Percentiles rank a stretch among this genome's conserved stretches.
Conservation (phyloP, 2,113 vertebrate species). For the Thamnophis sirtalis region DNA sequence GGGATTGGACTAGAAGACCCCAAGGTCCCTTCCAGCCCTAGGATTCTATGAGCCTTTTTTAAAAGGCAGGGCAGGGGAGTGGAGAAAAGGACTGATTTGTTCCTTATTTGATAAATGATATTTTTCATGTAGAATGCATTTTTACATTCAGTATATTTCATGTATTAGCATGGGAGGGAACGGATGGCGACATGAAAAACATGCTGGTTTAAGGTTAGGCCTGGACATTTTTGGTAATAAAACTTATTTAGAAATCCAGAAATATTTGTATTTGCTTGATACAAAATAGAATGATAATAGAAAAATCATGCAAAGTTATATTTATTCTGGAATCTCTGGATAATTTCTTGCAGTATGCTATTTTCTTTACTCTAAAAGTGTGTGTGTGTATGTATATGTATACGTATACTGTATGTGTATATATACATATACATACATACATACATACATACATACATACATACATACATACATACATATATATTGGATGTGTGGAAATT, state of each 20-base stretch:
- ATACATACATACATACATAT: too few species aligned
- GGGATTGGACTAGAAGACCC: neutral
- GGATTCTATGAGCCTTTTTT: slow-evolving; percentile 13
- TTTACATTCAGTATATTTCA: slow-evolving; percentile 43
- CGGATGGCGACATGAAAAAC: slow-evolving; percentile 5
- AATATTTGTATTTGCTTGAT: neutral
- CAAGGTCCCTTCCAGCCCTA: neutral
- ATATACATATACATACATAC: too few species aligned
- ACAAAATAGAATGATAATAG: neutral
- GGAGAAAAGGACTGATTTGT: neutral
- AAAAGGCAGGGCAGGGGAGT: neutral
- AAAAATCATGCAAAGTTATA: neutral
- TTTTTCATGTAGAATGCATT: slow-evolving; percentile 32
- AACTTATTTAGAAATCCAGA: slow-evolving; percentile 6
- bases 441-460: too few species aligned
- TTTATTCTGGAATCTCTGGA: neutral
- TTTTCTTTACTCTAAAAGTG: neutral
- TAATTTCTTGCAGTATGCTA: neutral
- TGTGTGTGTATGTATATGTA: too few species aligned
- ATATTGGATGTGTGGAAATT: neutral
- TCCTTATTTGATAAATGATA: neutral
- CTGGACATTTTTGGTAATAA: slow-evolving; percentile 32
- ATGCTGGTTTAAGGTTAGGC: slow-evolving; percentile 22
- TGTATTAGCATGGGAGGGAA: slow-evolving; percentile 1
- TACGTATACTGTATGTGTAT: too few species aligned